These are phyloP conservation scores for Eucera pruinosa DNA, from an alignment of 2,888 invertebrate genomes.

Conservation along the genomic window DNA sequence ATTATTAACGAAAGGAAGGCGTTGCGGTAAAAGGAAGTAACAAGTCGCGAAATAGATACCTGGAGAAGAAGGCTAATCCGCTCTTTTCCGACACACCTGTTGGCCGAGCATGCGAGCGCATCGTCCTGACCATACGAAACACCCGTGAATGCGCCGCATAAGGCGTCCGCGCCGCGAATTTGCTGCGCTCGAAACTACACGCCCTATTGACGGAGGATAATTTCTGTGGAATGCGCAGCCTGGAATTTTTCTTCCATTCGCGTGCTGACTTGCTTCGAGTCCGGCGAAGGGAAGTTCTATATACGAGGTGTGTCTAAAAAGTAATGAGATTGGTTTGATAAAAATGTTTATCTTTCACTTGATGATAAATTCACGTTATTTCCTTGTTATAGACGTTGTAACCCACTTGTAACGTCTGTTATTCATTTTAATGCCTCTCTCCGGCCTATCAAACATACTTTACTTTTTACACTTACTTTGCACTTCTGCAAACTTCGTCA, in stretches of 20 bases:
- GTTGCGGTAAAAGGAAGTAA: slow-evolving; percentile 61
- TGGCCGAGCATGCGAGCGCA: slow-evolving; percentile 62
- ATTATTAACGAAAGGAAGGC: slow-evolving; percentile 70
- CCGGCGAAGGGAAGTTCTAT: not conserved
- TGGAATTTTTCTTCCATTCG: slow-evolving; percentile 16
- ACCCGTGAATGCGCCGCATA: slow-evolving; percentile 3
- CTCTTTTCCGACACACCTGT: slow-evolving; percentile 67
- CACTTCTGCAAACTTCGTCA: too few relatives aligned
- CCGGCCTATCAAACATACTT: too few relatives aligned
- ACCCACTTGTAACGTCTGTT: too few relatives aligned
- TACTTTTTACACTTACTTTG: too few relatives aligned
- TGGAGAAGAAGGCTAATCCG: slow-evolving; percentile 65
- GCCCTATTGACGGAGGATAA: slow-evolving; percentile 22
- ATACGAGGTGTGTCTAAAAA: not conserved
- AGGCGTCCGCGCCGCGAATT: slow-evolving; percentile 20
- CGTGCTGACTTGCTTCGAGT: not conserved
- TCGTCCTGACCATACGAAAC: slow-evolving; percentile 38
- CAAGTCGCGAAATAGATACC: slow-evolving; percentile 59
- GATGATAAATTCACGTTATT: too few relatives aligned
- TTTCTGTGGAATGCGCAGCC: slow-evolving; percentile 29
- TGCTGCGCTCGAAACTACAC: too few relatives aligned
- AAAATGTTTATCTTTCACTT: too few relatives aligned
- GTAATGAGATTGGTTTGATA: too few relatives aligned
- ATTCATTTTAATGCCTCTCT: too few relatives aligned
- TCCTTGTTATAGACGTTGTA: too few relatives aligned